Conservation (phyloP, 2,888 invertebrate genomes). For the Tinea semifulvella region DNA sequence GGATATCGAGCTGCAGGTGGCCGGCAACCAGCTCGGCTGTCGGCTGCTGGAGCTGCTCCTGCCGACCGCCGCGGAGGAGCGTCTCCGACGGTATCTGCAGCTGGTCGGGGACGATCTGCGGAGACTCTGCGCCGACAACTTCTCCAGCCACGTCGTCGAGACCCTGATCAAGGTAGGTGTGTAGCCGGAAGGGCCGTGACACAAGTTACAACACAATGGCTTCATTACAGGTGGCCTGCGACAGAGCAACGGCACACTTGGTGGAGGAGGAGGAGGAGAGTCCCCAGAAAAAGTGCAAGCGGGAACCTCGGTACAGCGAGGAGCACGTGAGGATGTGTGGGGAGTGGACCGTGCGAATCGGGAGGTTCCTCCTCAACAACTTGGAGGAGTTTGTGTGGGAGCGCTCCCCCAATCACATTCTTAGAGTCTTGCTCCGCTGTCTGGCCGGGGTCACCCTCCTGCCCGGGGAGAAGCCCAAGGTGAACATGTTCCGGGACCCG, state of each 20-base stretch:
- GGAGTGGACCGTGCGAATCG: conserved; percentile 73
- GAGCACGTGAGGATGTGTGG: conserved; percentile 66
- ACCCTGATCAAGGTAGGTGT: conserved; percentile 64
- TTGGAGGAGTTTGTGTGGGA: conserved; percentile 86
- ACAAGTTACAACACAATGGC: too few species aligned
- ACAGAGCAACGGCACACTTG: conserved; percentile 53
- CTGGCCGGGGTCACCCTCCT: conserved; percentile 71
- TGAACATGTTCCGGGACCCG: conserved; percentile 40
- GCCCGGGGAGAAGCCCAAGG: conserved; percentile 53
- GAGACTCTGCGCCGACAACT: conserved; percentile 76
- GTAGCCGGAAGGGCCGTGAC: too few species aligned
- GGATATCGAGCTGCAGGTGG: conserved; percentile 74
- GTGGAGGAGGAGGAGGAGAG: conserved; percentile 31
- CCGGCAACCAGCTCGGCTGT: conserved; percentile 84
- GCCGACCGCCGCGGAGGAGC: conserved; percentile 70
- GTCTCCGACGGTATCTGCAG: conserved; percentile 70
- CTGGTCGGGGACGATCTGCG: conserved; percentile 73
- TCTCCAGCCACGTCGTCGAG: conserved; percentile 82
- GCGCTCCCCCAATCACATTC: conserved; percentile 77
- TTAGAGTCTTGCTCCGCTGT: conserved; percentile 76
- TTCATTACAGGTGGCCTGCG: conserved; percentile 53
- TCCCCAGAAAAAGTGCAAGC: conserved; percentile 30
- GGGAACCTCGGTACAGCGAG: conserved; percentile 26
- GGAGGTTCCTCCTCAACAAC: conserved; percentile 83
- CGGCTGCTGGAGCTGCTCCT: conserved; percentile 79